Percentiles rank a stretch among this genome's conserved stretches.
These are phyloP conservation scores for Chelonia mydas DNA, from an alignment of 2,797 vertebrate genomes.

Conservation along the genomic window DNA sequence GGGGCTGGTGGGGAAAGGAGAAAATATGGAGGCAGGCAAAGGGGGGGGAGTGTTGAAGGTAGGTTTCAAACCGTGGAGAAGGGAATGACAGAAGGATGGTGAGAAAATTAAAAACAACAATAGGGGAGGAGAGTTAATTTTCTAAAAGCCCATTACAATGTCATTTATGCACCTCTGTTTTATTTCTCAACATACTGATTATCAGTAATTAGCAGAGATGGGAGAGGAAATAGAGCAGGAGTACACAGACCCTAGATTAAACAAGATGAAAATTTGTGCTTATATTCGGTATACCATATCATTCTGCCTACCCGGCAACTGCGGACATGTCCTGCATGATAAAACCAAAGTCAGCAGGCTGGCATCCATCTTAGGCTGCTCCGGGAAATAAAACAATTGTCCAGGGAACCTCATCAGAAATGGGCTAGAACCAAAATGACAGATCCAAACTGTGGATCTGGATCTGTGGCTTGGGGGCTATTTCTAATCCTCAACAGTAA, in stretches of 20 bases:
- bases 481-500: neutral
- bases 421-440: neutral
- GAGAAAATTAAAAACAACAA: slow-evolving; percentile 21
- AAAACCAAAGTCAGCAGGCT: neutral
- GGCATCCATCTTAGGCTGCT: neutral
- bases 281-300: neutral
- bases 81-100: neutral
- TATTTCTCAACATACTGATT: slow-evolving; percentile 17
- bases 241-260: neutral
- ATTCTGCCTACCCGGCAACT: neutral
- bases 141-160: slow-evolving; percentile 5
- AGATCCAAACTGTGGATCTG: fast-evolving
- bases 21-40: neutral
- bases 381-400: slow-evolving; percentile 13
- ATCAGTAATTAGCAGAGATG: slow-evolving; percentile 14
- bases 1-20: neutral
- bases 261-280: neutral
- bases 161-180: slow-evolving; percentile 26
- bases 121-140: slow-evolving; percentile 9
- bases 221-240: neutral
- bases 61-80: neutral
- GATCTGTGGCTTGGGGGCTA: neutral
- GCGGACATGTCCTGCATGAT: neutral
- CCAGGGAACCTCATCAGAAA: neutral
- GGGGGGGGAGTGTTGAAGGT: neutral